Conservation (phyloP, 2,888 invertebrate genomes). For the Hybos culiciformis region DNA sequence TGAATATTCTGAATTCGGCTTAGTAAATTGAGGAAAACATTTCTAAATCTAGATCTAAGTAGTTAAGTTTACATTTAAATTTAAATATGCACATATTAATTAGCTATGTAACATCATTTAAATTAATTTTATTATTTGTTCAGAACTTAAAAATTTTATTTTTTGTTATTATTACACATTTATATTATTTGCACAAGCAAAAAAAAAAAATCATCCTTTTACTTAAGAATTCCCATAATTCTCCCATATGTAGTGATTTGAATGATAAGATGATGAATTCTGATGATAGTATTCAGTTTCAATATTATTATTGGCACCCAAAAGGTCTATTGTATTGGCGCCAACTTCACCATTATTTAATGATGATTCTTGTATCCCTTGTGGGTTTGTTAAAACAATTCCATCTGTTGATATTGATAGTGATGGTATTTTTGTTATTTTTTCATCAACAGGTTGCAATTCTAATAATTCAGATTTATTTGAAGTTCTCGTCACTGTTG, state of each 20-base stretch:
- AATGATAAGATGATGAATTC: constrained; percentile 4
- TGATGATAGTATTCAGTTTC: background rate
- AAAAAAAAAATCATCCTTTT: background rate
- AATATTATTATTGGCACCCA: background rate
- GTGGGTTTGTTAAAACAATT: constrained; percentile 3
- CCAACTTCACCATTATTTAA: too few species aligned
- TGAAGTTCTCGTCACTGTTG: constrained; percentile 11
- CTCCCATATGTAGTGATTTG: constrained; percentile 28
- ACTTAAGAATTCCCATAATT: constrained; percentile 29
- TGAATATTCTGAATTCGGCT: too few species aligned
- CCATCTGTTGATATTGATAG: constrained; percentile 8
- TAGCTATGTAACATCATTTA: too few species aligned
- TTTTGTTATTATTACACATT: too few species aligned
- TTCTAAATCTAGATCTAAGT: too few species aligned
- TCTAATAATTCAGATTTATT: constrained; percentile 20
- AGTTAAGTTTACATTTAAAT: too few species aligned
- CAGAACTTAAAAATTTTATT: too few species aligned
- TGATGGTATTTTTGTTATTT: constrained; percentile 10
- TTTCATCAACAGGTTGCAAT: constrained; percentile 17
- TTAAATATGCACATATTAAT: too few species aligned
- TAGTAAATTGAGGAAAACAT: too few species aligned
- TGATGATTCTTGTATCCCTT: constrained; percentile 4
- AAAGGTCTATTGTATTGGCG: background rate
- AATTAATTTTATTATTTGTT: too few species aligned
- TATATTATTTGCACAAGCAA: background rate